phyloP scores from a whole-genome alignment of 1,140 invertebrate species.

The Rhyacophila brunnea region DNA sequence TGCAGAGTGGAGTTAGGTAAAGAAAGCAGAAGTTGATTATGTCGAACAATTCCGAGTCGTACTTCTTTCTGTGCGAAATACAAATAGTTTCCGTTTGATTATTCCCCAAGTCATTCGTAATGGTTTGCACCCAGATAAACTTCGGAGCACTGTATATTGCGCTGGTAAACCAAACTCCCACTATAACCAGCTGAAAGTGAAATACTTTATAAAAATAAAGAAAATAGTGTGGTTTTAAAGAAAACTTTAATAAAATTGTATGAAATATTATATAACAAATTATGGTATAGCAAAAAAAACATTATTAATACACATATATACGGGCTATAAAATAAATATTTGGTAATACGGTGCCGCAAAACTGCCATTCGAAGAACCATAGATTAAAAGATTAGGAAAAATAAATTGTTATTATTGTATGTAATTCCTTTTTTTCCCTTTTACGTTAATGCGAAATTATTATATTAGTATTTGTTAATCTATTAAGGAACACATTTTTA shows the following conservation, averaged over 20 bases:
- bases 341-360: too few species aligned
- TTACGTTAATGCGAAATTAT: too few species aligned
- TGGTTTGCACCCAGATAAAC: slow-evolving; percentile 71
- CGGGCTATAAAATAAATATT: too few species aligned
- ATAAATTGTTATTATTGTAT: too few species aligned
- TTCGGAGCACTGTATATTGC: slow-evolving; percentile 74
- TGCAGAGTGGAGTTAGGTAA: slow-evolving; percentile 69
- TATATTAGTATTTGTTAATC: too few species aligned
- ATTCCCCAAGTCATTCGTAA: slow-evolving; percentile 57
- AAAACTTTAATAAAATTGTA: too few species aligned
- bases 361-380: too few species aligned
- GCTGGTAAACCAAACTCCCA: slow-evolving; percentile 72
- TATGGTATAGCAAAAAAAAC: too few species aligned
- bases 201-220: background rate
- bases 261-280: background rate
- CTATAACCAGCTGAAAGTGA: slow-evolving; percentile 64
- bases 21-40: slow-evolving; percentile 74
- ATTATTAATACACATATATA: too few species aligned
- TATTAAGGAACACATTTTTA: too few species aligned
- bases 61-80: slow-evolving; percentile 67
- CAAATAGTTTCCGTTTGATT: slow-evolving; percentile 70
- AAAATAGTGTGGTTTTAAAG: slow-evolving; percentile 4
- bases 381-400: too few species aligned
- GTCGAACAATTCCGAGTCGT: slow-evolving; percentile 73
- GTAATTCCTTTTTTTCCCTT: too few species aligned